A percentile compares a stretch with the other conserved stretches of the same genome.
Conservation (phyloP, 2,888 invertebrate species). For the Amphipyra tragopoginis region DNA sequence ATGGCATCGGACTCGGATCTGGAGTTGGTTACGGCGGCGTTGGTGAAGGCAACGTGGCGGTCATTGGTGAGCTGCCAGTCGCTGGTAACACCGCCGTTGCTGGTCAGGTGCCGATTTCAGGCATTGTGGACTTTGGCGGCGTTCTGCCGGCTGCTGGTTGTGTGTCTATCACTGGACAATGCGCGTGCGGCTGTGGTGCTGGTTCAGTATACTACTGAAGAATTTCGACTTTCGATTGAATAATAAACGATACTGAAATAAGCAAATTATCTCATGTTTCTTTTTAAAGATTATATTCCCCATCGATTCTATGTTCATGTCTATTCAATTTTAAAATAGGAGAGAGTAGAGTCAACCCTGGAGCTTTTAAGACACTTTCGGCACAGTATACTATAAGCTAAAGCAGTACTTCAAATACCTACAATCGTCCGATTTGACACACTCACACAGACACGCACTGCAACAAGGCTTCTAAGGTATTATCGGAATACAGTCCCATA, state of each 20-base stretch:
- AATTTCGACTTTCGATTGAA: background rate
- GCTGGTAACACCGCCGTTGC: slow-evolving; percentile 58
- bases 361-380: too few species aligned
- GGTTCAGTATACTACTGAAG: background rate
- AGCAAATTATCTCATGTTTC: background rate
- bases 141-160: slow-evolving; percentile 57
- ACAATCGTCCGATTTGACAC: too few species aligned
- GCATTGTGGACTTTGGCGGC: slow-evolving; percentile 58
- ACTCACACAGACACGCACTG: too few species aligned
- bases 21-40: slow-evolving; percentile 54
- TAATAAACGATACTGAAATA: background rate
- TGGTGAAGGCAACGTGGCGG: slow-evolving; percentile 65
- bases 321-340: too few species aligned
- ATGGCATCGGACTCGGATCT: slow-evolving; percentile 16
- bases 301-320: too few species aligned
- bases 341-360: too few species aligned
- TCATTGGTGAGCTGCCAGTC: slow-evolving; percentile 68
- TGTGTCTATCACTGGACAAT: slow-evolving; percentile 54
- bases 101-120: slow-evolving; percentile 58
- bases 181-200: slow-evolving; percentile 51
- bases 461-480: too few species aligned
- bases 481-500: too few species aligned
- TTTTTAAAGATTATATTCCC: too few species aligned
- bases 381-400: too few species aligned
- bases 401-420: too few species aligned